phyloP scores from a whole-genome alignment of 2,888 invertebrate species.

The Cheiracanthium punctorium region DNA sequence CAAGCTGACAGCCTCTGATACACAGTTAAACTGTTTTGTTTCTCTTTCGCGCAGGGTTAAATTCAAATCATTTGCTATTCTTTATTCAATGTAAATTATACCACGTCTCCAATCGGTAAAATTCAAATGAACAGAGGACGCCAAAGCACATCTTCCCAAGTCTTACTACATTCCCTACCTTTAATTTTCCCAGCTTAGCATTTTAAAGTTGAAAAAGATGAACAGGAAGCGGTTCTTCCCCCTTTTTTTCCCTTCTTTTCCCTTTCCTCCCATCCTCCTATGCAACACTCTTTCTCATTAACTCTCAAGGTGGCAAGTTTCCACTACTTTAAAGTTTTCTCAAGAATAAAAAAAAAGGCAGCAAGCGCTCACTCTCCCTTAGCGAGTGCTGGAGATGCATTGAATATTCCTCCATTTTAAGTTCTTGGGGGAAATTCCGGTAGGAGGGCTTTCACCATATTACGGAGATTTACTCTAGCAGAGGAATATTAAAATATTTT shows the following conservation, averaged over 20 bases:
- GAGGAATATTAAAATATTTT: constrained; percentile 13
- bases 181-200: constrained; percentile 68
- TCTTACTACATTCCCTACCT: constrained; percentile 29
- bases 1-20: not conserved
- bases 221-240: constrained; percentile 56
- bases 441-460: constrained; percentile 51
- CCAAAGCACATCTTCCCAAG: constrained; percentile 1
- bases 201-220: constrained; percentile 69
- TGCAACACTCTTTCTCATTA: constrained; percentile 54
- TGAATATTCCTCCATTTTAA: constrained; percentile 65
- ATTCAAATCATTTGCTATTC: constrained; percentile 28
- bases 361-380: constrained; percentile 8
- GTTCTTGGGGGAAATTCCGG: constrained; percentile 40
- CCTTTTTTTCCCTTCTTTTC: too few relatives aligned
- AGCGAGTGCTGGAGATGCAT: constrained; percentile 31
- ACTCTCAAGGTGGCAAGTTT: constrained; percentile 40
- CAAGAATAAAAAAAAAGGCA: constrained; percentile 43
- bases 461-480: constrained; percentile 27
- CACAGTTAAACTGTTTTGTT: not conserved
- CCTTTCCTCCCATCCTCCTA: too few relatives aligned
- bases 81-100: constrained; percentile 30
- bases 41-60: not conserved
- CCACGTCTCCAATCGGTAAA: constrained; percentile 31
- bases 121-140: constrained; percentile 54
- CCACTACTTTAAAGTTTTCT: constrained; percentile 14